Base-by-base conservation (phyloP, 1,140 invertebrate genomes). In the Hylyphantes graminicola region DNA sequence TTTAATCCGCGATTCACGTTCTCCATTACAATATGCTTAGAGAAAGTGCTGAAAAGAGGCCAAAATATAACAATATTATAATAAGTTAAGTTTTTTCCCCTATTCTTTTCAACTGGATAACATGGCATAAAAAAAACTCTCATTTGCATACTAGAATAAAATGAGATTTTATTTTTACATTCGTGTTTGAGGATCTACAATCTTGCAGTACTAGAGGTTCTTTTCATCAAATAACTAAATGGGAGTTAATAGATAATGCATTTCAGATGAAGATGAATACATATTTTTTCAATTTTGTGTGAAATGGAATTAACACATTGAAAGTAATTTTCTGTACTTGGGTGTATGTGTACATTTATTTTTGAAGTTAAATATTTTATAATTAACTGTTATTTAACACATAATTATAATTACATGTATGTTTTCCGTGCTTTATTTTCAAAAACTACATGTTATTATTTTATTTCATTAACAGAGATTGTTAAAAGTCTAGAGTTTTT, bases 91-190 rank as follows among this genome's bases (percentile, higher is more conserved):
- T 70, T 70, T 57, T 70, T 59, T 80, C 50, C 21, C 12, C 54
- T 80, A 12, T 5, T 51, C 54, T n/a, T 57, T 13, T 21, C 9
- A n/a, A 17, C 8, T 9, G 53, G 21, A 57, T n/a, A 48, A 21
- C 55, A 63, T 76, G 9, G 57, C 55, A 63, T 50, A 78, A 78
- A 78, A 78, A 78, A 78, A 17, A 1, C 55, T n/a, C 57, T 78
- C 76, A 78, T 78, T 78, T 65, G 63, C 76, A 78, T 78, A 65
- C 67, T 67, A 78, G 48, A 65, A 78, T 77, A 51, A n/a, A 78
- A 35, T 8, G 21, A 21, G 76, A 50, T 77, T 61, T 53, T 63
- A 67, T 67, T 78, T 65, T 35, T 35, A 5, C 35, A 35, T 2
- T 5, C 35, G 5, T 35, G 35, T 35, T 35, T 35, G 35, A 35